Base-by-base conservation (phyloP, 2,888 invertebrate species). In the Lysandra bellargus region DNA sequence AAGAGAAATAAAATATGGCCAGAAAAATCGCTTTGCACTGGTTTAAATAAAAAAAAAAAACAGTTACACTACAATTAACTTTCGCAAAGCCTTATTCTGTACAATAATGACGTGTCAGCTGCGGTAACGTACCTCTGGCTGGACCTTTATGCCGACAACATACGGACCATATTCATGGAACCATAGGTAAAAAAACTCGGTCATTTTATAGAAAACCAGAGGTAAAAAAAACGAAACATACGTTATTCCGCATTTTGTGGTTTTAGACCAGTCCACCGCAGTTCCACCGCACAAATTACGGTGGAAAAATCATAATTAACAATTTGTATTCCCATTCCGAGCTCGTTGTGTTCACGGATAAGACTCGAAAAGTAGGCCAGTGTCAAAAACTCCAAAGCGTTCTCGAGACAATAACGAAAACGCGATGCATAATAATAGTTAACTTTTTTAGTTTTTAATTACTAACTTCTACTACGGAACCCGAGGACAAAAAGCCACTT, bases 391-490 rank as follows among this genome's bases (percentile, higher is more conserved):
- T 23, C 7, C n/a, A 44, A 74, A 74, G 23, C 74, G 23, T 74
- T 44, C 40, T 74, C 74, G 74, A 74, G 74, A 74, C 74, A 74
- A 74, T 74, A 74, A 40, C 44, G 74, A 74, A 73, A 74, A 74
- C 44, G 74, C n/a, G 44, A 74, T 74, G 74, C 44, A 74, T 74
- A 74, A 74, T 74, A 44, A 74, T 44, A 23, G 40, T 44, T 4
- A 73, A 44, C 44, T 9, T 74, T 73, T 74, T 44, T 44, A 74
- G 40, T 74, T 74, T 74, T 44, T 44, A 44, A 44, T 44, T 74
- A 23, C 44, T 74, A n/a, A 44, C 44, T 44, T 40, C 23, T 74
- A 44, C 9, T 40, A 73, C 33, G 14, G 69, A 69, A 69, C 12
- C 33, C 69, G 69, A 37, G 33, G 4, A 33, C 69, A 69, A 69